Evolutionary conservation across 1,140 invertebrate species (phyloP).

Genomic region (Drosophila sucinea): DNA sequence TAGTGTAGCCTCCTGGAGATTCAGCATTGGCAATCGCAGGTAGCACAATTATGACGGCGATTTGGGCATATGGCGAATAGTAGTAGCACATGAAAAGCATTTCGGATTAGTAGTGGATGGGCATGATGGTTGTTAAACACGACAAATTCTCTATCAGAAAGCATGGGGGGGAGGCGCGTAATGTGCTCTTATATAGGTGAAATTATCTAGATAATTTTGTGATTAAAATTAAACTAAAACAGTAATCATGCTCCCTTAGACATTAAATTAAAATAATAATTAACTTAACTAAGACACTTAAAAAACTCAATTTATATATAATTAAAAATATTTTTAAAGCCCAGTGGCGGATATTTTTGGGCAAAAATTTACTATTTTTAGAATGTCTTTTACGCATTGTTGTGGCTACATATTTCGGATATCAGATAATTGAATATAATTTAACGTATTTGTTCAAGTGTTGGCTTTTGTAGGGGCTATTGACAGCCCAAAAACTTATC

Average conservation of each 20-base stretch:
- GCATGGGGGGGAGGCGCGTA: not conserved
- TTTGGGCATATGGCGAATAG: conserved; percentile 44
- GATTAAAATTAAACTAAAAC: not conserved
- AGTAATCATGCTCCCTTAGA: not conserved
- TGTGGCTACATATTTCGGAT: no score
- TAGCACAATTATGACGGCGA: conserved; percentile 36
- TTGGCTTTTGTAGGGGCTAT: not conserved
- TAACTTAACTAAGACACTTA: not conserved
- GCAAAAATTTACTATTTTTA: no score
- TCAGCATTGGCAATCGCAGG: not conserved
- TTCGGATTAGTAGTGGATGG: conserved; percentile 70
- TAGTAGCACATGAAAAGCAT: conserved; percentile 74
- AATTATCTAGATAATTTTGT: not conserved
- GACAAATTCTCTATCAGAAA: conserved; percentile 17
- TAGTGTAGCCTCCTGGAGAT: conserved; percentile 60
- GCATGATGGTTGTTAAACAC: conserved; percentile 62
- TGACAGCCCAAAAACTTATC: not conserved
- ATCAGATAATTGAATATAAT: no score
- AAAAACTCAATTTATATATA: no score
- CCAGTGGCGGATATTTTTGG: no score
- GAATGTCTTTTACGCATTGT: no score
- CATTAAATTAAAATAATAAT: not conserved
- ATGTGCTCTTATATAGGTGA: conserved; percentile 2
- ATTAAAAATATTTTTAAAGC: no score
- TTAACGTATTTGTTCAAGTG: no score